phyloP scores from a whole-genome alignment of 2,888 invertebrate species.

The Pomacea canaliculata region DNA sequence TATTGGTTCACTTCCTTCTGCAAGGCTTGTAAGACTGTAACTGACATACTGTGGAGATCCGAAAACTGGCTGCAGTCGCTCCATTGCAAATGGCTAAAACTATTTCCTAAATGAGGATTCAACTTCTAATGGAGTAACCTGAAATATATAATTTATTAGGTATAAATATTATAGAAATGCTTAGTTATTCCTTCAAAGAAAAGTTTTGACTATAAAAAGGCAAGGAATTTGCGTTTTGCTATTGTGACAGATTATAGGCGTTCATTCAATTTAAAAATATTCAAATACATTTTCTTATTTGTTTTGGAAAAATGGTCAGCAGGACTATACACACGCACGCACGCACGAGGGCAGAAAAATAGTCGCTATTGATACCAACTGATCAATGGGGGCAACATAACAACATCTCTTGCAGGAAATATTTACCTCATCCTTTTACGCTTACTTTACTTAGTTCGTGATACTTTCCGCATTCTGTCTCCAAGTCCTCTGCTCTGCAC shows the following conservation, averaged over 20 bases:
- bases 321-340: too few species aligned
- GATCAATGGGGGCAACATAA: too few species aligned
- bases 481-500: neutral
- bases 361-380: too few species aligned
- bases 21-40: constrained; percentile 55
- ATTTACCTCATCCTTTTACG: too few species aligned
- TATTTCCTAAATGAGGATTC: neutral
- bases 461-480: neutral
- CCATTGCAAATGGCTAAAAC: constrained; percentile 34
- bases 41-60: constrained; percentile 47
- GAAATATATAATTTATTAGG: neutral
- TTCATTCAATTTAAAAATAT: too few species aligned
- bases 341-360: too few species aligned
- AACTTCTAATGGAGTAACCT: neutral
- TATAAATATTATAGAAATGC: neutral
- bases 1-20: constrained; percentile 59
- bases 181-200: neutral
- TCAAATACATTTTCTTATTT: too few species aligned
- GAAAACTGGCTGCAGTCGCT: constrained; percentile 37
- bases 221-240: too few species aligned
- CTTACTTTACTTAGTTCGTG: neutral
- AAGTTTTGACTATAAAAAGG: too few species aligned
- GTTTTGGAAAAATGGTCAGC: too few species aligned
- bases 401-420: too few species aligned
- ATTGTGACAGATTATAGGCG: too few species aligned